A percentile compares a stretch with the other conserved stretches of the same genome.
Evolutionary conservation across 1,140 invertebrate species (phyloP).

Genomic region (Pseudomyrmex concolor): DNA sequence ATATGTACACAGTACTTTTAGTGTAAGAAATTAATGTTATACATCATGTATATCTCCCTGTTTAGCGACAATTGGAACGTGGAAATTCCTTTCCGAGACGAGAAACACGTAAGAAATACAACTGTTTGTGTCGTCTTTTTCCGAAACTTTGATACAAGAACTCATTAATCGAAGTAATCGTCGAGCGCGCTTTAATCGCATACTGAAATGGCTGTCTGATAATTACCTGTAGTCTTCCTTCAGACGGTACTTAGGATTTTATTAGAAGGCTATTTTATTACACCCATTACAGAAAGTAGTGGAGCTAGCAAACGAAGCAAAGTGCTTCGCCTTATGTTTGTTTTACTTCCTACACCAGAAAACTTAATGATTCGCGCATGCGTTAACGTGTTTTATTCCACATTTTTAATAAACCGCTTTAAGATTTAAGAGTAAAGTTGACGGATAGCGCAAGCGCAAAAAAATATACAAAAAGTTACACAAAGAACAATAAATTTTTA

Average conservation of each 20-base stretch:
- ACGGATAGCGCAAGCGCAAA: background rate
- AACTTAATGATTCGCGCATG: background rate
- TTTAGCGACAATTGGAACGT: too few relatives aligned
- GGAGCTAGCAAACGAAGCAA: background rate
- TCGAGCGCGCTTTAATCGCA: conserved; percentile 2
- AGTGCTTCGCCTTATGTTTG: conserved; percentile 12
- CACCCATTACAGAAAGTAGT: conserved; percentile 16
- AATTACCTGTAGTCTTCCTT: conserved; percentile 51
- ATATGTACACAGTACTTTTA: too few relatives aligned
- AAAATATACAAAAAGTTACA: conserved; percentile 32
- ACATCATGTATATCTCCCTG: too few relatives aligned
- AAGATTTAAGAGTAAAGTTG: conserved; percentile 27
- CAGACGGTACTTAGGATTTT: conserved; percentile 5
- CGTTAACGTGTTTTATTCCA: conserved; percentile 30
- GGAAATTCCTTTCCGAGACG: background rate
- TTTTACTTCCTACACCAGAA: conserved; percentile 5
- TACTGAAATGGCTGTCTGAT: conserved; percentile 27
- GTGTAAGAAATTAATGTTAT: too few relatives aligned
- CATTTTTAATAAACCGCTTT: conserved; percentile 34
- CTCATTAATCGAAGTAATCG: conserved; percentile 22
- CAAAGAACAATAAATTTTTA: conserved; percentile 24
- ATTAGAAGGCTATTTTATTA: conserved; percentile 50
- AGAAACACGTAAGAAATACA: background rate
- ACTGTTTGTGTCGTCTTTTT: background rate
- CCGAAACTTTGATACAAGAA: conserved; percentile 10